Percentiles rank a stretch among this genome's conserved stretches.
Evolutionary conservation across 1,140 invertebrate genomes (phyloP).

Genomic region (Cydia splendana): DNA sequence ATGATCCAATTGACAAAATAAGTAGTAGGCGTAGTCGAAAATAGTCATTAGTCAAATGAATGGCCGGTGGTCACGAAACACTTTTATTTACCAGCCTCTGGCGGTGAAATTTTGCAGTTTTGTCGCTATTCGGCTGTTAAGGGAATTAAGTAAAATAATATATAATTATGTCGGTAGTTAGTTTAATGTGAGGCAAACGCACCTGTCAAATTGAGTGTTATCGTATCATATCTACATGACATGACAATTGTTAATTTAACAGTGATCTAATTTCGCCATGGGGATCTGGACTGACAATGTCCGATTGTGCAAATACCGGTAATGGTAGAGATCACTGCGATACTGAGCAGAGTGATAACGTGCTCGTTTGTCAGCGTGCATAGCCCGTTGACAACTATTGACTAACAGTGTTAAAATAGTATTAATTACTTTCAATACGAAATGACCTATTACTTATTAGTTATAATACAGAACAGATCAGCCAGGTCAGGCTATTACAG

Average conservation of each 20-base stretch:
- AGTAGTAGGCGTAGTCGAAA: constrained; percentile 38
- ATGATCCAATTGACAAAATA: constrained; percentile 34
- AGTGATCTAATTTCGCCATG: constrained; percentile 64
- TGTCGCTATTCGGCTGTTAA: constrained; percentile 6
- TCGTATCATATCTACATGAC: constrained; percentile 35
- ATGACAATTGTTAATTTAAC: constrained; percentile 70
- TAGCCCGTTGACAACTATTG: constrained; percentile 43
- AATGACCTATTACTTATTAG: too few species aligned
- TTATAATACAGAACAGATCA: too few species aligned
- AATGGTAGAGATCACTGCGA: constrained; percentile 56
- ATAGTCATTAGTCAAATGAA: constrained; percentile 45
- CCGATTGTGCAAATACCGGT: constrained; percentile 64
- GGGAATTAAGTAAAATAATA: neutral
- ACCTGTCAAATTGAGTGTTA: constrained; percentile 48
- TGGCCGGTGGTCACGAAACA: constrained; percentile 42
- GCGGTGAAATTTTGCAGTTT: constrained; percentile 29
- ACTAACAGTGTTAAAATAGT: constrained; percentile 34
- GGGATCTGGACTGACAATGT: constrained; percentile 61
- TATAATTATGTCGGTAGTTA: neutral
- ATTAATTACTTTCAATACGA: neutral
- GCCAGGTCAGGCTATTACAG: too few species aligned
- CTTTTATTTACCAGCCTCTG: constrained; percentile 33
- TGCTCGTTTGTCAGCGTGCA: constrained; percentile 34
- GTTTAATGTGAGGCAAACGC: neutral
- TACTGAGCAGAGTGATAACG: constrained; percentile 36